These are phyloP conservation scores for Dicyrtomina minuta DNA, from an alignment of 2,888 invertebrate species.

Conservation along the genomic window DNA sequence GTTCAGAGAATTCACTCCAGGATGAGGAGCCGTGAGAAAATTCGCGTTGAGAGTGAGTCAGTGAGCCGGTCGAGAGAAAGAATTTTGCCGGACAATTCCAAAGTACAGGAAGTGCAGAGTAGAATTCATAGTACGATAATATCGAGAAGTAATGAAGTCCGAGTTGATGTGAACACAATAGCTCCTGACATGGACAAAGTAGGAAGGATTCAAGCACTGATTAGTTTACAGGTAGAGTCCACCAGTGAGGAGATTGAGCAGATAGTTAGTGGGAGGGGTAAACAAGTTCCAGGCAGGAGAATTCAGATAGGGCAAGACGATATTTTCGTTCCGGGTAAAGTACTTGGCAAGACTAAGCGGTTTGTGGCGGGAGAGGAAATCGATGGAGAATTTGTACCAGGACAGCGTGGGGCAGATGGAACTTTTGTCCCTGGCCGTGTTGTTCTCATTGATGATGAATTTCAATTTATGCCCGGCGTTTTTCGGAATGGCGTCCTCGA, in stretches of 20 bases:
- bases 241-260: background rate
- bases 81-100: slow-evolving; percentile 18
- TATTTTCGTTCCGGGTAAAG: slow-evolving; percentile 70
- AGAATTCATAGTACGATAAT: slow-evolving; percentile 6
- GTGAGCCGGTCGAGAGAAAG: slow-evolving; percentile 15
- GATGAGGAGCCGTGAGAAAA: slow-evolving; percentile 27
- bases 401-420: slow-evolving; percentile 59
- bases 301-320: slow-evolving; percentile 12
- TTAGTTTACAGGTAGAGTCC: slow-evolving; percentile 19
- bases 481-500: slow-evolving; percentile 34
- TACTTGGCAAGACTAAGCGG: slow-evolving; percentile 62
- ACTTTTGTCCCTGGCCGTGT: slow-evolving; percentile 70
- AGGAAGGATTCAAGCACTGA: background rate
- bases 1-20: slow-evolving; percentile 20
- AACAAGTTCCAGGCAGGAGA: slow-evolving; percentile 17
- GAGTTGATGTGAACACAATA: background rate
- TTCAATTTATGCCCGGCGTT: slow-evolving; percentile 47
- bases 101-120: slow-evolving; percentile 18
- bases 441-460: slow-evolving; percentile 57
- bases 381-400: slow-evolving; percentile 72
- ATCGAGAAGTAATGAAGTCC: background rate
- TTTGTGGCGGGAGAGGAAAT: slow-evolving; percentile 56
- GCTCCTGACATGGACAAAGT: slow-evolving; percentile 19
- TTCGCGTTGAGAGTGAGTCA: slow-evolving; percentile 14
- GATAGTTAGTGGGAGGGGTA: too few species aligned